Evolutionary conservation across 2,113 vertebrate genomes (phyloP).

Genomic region (Vireo altiloquus): DNA sequence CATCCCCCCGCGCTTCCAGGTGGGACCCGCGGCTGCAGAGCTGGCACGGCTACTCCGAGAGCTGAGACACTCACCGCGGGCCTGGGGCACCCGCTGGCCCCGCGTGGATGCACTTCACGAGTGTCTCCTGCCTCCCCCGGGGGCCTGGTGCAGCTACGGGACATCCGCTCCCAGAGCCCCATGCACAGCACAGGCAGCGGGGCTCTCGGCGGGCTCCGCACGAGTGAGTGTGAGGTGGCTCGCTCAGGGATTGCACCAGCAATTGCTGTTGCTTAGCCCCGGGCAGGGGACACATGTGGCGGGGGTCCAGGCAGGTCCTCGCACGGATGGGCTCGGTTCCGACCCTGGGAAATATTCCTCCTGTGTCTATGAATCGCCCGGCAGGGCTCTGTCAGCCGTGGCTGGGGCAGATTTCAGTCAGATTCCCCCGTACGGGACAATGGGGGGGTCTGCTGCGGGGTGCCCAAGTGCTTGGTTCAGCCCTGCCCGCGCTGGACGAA

Average conservation of each 20-base stretch:
- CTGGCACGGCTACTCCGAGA: neutral
- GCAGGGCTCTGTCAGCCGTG: neutral
- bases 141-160: neutral
- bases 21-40: neutral
- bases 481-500: neutral
- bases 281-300: neutral
- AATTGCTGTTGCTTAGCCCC: neutral
- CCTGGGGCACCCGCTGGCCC: neutral
- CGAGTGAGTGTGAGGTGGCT: neutral
- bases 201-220: neutral
- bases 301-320: neutral
- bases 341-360: neutral
- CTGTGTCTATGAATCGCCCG: neutral
- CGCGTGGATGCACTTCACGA: neutral
- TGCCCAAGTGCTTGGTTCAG: neutral
- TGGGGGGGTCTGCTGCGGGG: neutral
- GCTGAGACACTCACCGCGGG: neutral
- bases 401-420: neutral
- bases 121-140: neutral
- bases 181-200: neutral
- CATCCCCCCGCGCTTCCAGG: neutral
- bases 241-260: neutral
- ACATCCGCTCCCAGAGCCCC: neutral
- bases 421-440: neutral
- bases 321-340: neutral